These are phyloP conservation scores for Ptychodera flava DNA, from an alignment of 35 echinoderm and acorn worm genomes.

Conservation along the genomic window DNA sequence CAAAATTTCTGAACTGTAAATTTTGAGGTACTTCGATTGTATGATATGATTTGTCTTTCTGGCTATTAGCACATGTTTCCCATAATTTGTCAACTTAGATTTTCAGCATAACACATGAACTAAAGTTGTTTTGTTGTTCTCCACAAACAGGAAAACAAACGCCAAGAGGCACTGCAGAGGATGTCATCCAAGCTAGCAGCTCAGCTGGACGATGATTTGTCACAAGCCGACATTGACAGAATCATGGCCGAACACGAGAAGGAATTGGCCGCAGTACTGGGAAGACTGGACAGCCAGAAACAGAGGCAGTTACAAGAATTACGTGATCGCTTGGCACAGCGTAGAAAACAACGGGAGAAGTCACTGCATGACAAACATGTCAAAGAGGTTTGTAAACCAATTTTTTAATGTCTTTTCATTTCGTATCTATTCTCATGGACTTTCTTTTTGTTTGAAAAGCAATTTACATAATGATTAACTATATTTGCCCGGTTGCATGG, in stretches of 20 bases:
- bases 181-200: constrained; percentile 44
- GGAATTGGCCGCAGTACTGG: constrained; percentile 40
- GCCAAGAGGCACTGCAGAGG: constrained; percentile 8
- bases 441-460: too few species aligned
- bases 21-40: too few species aligned
- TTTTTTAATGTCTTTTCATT: too few species aligned
- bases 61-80: too few species aligned
- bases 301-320: constrained; percentile 69
- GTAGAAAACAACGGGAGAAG: constrained; percentile 38
- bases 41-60: too few species aligned
- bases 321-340: constrained; percentile 47
- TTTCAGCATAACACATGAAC: too few species aligned
- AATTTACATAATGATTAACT: too few species aligned
- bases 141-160: constrained; percentile 61
- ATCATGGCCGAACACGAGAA: constrained; percentile 70
- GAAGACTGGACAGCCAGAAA: constrained; percentile 48
- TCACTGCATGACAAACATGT: constrained; percentile 62
- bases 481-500: too few species aligned
- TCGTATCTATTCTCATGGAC: too few species aligned
- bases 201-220: constrained; percentile 51
- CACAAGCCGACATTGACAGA: constrained; percentile 52
- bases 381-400: constrained; percentile 56
- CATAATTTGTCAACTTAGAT: too few species aligned
- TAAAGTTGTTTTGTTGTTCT: too few species aligned
- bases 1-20: too few species aligned